phyloP scores from a whole-genome alignment of 2,797 vertebrate species.

The Kryptopterus vitreolus region DNA sequence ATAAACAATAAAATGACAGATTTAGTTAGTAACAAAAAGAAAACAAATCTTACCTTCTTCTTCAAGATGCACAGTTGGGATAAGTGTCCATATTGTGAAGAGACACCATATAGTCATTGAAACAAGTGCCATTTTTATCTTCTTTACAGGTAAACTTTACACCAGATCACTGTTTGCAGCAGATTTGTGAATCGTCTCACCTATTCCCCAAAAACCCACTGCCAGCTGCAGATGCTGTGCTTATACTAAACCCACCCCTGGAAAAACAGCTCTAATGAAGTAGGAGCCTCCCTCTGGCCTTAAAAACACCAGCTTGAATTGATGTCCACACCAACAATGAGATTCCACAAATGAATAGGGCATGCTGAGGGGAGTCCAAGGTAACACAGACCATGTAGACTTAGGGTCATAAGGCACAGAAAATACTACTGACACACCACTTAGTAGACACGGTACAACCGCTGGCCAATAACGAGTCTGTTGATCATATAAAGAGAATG shows the following conservation, averaged over 20 bases:
- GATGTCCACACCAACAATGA: conserved; percentile 72
- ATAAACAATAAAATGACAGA: neutral
- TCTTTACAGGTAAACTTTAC: conserved; percentile 40
- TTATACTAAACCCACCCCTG: conserved; percentile 57
- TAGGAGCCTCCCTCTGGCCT: conserved; percentile 68
- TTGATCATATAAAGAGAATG: conserved; percentile 67
- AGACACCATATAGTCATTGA: conserved; percentile 63
- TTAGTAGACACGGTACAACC: conserved; percentile 71
- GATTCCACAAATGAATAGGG: conserved; percentile 76
- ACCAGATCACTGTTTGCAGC: conserved; percentile 50
- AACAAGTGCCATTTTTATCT: conserved; percentile 67
- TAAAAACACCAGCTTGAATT: conserved; percentile 75
- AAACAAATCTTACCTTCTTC: conserved; percentile 43
- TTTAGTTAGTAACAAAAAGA: neutral
- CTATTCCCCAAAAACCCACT: conserved; percentile 55
- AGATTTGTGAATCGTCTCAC: conserved; percentile 57
- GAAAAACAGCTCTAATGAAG: conserved; percentile 68
- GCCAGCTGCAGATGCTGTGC: conserved; percentile 66
- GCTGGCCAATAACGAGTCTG: conserved; percentile 61
- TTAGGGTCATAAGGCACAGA: conserved; percentile 42
- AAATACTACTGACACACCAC: conserved; percentile 65
- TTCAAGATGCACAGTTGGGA: conserved; percentile 57
- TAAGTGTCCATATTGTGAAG: conserved; percentile 59
- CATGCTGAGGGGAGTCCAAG: conserved; percentile 68
- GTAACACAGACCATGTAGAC: conserved; percentile 61